Conservation (phyloP, 2,113 vertebrate species). For the Leucopsar rothschildi region DNA sequence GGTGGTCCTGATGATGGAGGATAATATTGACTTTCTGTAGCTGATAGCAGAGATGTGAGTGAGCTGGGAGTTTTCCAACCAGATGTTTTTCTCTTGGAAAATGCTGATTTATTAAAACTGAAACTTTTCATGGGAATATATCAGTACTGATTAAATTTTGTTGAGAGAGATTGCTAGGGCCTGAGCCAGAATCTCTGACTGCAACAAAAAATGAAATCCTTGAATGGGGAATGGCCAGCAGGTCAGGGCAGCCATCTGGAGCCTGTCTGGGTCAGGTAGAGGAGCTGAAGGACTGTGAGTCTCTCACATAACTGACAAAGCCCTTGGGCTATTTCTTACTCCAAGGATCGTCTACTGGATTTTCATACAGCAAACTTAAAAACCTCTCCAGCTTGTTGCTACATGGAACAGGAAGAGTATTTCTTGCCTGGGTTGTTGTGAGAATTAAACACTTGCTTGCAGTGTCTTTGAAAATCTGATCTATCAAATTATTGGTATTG, state of each 20-base stretch:
- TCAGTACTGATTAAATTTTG: constrained; percentile 65
- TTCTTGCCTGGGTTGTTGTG: neutral
- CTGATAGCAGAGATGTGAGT: constrained; percentile 41
- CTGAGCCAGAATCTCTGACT: constrained; percentile 36
- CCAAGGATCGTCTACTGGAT: neutral
- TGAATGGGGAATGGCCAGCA: neutral
- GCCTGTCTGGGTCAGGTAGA: constrained; percentile 39
- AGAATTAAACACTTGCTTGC: neutral
- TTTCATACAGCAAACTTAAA: neutral
- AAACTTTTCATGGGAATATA: constrained; percentile 63
- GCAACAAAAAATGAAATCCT: constrained; percentile 14
- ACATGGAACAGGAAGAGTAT: neutral
- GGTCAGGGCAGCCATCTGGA: constrained; percentile 48
- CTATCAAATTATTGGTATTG: neutral
- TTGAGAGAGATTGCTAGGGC: constrained; percentile 19
- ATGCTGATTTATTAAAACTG: constrained; percentile 59
- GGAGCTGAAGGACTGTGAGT: neutral
- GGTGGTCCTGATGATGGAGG: constrained; percentile 1
- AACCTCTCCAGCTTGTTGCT: neutral
- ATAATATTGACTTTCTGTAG: constrained; percentile 49
- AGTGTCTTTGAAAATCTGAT: neutral
- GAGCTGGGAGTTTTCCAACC: constrained; percentile 48
- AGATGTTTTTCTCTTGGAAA: constrained; percentile 49
- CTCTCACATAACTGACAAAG: neutral
- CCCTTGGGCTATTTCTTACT: neutral